These are phyloP conservation scores for Merodon equestris DNA, from an alignment of 2,888 invertebrate species.

Conservation along the genomic window DNA sequence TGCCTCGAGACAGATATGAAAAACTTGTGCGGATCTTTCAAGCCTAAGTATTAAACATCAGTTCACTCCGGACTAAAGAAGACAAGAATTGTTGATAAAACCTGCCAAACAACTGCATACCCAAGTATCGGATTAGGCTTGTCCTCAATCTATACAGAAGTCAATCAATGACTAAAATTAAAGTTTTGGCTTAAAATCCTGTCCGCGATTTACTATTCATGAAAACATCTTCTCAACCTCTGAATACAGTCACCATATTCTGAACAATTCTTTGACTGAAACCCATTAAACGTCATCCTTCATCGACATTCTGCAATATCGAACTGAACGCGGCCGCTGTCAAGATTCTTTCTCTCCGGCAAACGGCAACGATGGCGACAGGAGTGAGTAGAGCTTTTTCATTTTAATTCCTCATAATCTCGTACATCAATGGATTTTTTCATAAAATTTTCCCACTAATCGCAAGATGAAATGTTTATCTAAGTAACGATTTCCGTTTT, in stretches of 20 bases:
- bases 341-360: constrained; percentile 79
- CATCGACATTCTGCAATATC: constrained; percentile 19
- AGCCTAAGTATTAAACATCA: too few species aligned
- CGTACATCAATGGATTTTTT: constrained; percentile 70
- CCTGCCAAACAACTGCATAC: too few species aligned
- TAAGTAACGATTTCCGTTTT: constrained; percentile 41
- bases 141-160: too few species aligned
- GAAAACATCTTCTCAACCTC: too few species aligned
- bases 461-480: constrained; percentile 19
- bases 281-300: constrained; percentile 49
- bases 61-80: too few species aligned
- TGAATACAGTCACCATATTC: neutral
- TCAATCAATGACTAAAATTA: too few species aligned
- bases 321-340: constrained; percentile 68
- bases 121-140: too few species aligned
- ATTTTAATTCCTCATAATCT: constrained; percentile 73
- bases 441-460: constrained; percentile 1
- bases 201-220: too few species aligned
- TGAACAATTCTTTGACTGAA: constrained; percentile 18
- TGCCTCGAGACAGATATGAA: too few species aligned
- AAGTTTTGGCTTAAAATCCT: too few species aligned
- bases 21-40: too few species aligned
- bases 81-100: too few species aligned
- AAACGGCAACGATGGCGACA: constrained; percentile 84
- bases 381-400: constrained; percentile 82